phyloP scores from a whole-genome alignment of 2,113 vertebrate genomes.

The Ceuthmochares aereus region DNA sequence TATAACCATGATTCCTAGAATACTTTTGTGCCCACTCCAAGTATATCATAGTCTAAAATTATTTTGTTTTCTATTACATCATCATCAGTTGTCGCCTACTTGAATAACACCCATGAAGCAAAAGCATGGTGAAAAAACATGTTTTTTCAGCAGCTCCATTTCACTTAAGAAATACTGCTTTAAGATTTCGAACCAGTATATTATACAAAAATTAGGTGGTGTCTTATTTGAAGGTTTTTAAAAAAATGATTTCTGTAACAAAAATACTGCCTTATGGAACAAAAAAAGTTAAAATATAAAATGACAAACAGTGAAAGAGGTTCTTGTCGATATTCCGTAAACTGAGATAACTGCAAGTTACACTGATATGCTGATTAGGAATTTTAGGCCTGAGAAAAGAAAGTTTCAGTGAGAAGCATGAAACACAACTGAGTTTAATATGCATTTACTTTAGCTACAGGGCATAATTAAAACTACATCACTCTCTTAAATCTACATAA shows the following conservation, averaged over 20 bases:
- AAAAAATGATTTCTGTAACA: not conserved
- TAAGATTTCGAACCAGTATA: not conserved
- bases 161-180: too few relatives aligned
- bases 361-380: slow-evolving; percentile 34
- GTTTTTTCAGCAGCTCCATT: too few relatives aligned
- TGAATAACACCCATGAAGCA: not conserved
- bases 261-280: not conserved
- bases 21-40: not conserved
- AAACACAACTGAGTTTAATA: slow-evolving; percentile 58
- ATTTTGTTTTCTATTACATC: not conserved
- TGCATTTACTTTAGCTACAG: slow-evolving; percentile 53
- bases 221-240: not conserved
- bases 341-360: slow-evolving; percentile 48
- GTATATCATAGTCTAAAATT: not conserved
- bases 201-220: not conserved
- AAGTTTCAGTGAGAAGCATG: slow-evolving; percentile 58
- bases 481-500: slow-evolving; percentile 73
- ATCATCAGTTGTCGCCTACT: not conserved
- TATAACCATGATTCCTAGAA: not conserved
- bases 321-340: slow-evolving; percentile 48
- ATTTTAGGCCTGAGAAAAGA: slow-evolving; percentile 57
- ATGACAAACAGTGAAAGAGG: not conserved
- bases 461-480: slow-evolving; percentile 74
- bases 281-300: not conserved
- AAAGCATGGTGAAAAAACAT: not conserved